A percentile compares a stretch with the other conserved stretches of the same genome.
Conservation (phyloP, 2,113 vertebrate genomes). For the Cololabis saira region DNA sequence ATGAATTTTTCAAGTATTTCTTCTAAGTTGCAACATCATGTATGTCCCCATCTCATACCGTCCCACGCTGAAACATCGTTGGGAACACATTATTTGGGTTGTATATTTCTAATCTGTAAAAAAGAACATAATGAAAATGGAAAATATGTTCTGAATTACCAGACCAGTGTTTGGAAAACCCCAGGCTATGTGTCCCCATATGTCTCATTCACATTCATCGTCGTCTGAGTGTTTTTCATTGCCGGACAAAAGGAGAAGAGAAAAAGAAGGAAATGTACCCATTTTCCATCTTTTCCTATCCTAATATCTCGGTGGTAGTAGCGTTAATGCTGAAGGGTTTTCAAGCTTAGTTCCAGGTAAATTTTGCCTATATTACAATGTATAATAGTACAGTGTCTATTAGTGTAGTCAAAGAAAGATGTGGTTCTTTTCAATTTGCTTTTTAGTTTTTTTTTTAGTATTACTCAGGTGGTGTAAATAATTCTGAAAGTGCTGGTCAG, state of each 20-base stretch:
- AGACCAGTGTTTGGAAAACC: conserved; percentile 75
- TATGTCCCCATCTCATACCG: conserved; percentile 27
- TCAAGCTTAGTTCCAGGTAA: no score
- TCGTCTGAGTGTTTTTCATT: conserved; percentile 66
- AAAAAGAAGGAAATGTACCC: not conserved
- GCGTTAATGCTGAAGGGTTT: no score
- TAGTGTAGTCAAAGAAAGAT: no score
- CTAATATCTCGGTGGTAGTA: no score
- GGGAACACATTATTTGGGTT: conserved; percentile 64
- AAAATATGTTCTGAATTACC: conserved; percentile 79
- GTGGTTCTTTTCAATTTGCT: no score
- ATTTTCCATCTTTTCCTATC: no score
- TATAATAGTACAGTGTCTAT: no score
- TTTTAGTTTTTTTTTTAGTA: no score
- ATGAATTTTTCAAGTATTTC: conserved; percentile 34
- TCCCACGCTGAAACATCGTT: conserved; percentile 49
- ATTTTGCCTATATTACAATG: no score
- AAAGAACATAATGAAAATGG: conserved; percentile 71
- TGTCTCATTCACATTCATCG: conserved; percentile 74
- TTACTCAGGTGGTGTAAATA: no score
- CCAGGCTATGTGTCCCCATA: conserved; percentile 71
- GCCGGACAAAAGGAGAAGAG: conserved; percentile 53
- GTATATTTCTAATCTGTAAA: conserved; percentile 58
- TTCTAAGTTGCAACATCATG: conserved; percentile 42
- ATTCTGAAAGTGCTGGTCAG: no score